Percentiles rank a stretch among this genome's conserved stretches.
Conservation (phyloP, 2,888 invertebrate genomes). For the Drosophila mettleri region DNA sequence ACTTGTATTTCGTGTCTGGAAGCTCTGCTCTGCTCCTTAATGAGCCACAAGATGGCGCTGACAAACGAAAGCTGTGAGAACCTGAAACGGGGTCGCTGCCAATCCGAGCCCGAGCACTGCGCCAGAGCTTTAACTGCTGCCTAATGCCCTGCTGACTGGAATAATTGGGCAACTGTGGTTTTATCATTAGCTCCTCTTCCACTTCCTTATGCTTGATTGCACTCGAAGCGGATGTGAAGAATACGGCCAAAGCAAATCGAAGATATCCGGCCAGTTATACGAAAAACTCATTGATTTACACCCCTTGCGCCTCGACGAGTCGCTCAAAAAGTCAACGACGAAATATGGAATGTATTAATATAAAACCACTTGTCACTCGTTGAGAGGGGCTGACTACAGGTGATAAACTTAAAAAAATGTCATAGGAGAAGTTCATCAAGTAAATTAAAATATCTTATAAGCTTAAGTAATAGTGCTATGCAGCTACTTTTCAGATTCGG, state of each 20-base stretch:
- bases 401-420: too few relatives aligned
- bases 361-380: not conserved
- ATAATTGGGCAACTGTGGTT: slow-evolving; percentile 58
- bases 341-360: not conserved
- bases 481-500: too few relatives aligned
- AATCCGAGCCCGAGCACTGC: slow-evolving; percentile 4
- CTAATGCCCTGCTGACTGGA: slow-evolving; percentile 40
- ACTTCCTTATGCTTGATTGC: slow-evolving; percentile 49
- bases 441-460: too few relatives aligned
- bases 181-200: slow-evolving; percentile 23
- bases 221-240: slow-evolving; percentile 63
- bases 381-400: too few relatives aligned
- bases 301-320: not conserved
- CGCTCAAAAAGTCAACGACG: too few relatives aligned
- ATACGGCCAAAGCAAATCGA: slow-evolving; percentile 63
- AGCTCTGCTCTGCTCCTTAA: slow-evolving; percentile 27
- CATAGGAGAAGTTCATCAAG: too few relatives aligned
- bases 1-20: not conserved
- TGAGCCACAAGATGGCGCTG: slow-evolving; percentile 53
- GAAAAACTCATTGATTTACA: slow-evolving; percentile 6
- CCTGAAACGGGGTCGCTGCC: slow-evolving; percentile 26
- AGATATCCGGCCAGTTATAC: slow-evolving; percentile 59
- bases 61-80: slow-evolving; percentile 55
- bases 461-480: too few relatives aligned
- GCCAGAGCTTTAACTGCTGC: slow-evolving; percentile 16